Base-by-base conservation (phyloP, 2,888 invertebrate species). In the Enchytraeus crypticus region DNA sequence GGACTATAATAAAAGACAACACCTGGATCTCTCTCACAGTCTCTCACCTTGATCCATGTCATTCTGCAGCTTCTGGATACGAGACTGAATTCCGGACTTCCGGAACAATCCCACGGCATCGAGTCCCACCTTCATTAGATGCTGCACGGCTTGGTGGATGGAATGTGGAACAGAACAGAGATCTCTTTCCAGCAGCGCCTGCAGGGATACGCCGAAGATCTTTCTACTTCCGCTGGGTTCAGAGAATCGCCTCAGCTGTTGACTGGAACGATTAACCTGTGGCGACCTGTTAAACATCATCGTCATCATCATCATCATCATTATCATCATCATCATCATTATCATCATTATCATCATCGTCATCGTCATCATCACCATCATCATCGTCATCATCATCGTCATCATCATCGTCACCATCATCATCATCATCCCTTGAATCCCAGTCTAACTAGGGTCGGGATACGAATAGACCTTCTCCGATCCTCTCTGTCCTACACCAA, bases 41-140 rank as follows among this genome's bases (percentile, higher is more conserved):
- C n/a, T n/a, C n/a, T n/a, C n/a, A 82, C 83, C 5, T 81, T 83
- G 78, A 74, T 92, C 92, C 18, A 90, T 87, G 63, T 87, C 82
- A 38, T 85, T 84, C 58, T 90, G 87, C 27, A 96, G 83, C 70
- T 89, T 88, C 64, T 89, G 88, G 70, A 95, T 96, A 45, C 95
- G 84, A 0, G 93, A 92, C 71, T 90, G 87, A 0, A 95, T 93
- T 3, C 96, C 96, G 11, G 95, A 91, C 80, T 95, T 95, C 23
- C 96, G 84, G 82, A 96, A 97, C 66, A 97, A 86, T 2, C 96
- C 96, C 73, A 92, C 88, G 79, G 90, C 89, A 78, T 92, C 91
- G 53, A 88, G 82, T 8, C 92, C 90, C 68, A 90, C 90, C 32
- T 85, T 84, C 66, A 89, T 85, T 33, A 96, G 82, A 88, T 90